Conservation (phyloP, 2,888 invertebrate genomes). For the Tetrapedia diversipes region DNA sequence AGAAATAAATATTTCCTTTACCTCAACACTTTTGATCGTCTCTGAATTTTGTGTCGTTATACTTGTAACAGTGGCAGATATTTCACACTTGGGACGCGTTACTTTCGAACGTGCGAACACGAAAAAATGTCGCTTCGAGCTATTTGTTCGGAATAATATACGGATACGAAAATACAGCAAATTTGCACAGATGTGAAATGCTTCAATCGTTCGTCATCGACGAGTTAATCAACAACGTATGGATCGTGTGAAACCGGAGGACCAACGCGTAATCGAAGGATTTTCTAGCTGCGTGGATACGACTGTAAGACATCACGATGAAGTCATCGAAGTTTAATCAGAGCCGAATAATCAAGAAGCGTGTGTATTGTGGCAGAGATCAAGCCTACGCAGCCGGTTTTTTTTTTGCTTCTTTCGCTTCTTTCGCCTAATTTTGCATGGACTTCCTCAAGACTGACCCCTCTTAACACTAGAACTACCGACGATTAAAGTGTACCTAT, state of each 20-base stretch:
- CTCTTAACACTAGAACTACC: too few species aligned
- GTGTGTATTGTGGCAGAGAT: constrained; percentile 19
- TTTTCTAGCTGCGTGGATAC: neutral
- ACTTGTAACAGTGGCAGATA: neutral
- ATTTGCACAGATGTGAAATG: constrained; percentile 29
- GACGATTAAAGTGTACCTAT: too few species aligned
- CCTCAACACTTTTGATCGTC: too few species aligned
- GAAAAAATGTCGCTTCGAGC: constrained; percentile 4
- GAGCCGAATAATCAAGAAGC: constrained; percentile 36
- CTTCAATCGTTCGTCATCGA: constrained; percentile 19
- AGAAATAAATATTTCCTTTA: too few species aligned
- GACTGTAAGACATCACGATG: neutral
- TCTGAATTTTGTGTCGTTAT: neutral
- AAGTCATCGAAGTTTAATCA: neutral
- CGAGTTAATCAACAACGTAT: constrained; percentile 21
- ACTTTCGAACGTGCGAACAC: constrained; percentile 2
- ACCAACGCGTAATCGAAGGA: neutral
- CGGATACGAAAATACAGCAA: neutral
- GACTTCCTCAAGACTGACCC: constrained; percentile 69
- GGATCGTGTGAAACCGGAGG: neutral
- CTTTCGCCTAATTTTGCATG: constrained; percentile 43
- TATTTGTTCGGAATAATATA: neutral
- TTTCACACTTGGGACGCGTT: constrained; percentile 12
- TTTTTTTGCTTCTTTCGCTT: constrained; percentile 33
- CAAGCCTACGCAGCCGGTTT: constrained; percentile 22